These are phyloP conservation scores for Phaenicophaeus curvirostris DNA, from an alignment of 2,797 vertebrate genomes.

Conservation along the genomic window DNA sequence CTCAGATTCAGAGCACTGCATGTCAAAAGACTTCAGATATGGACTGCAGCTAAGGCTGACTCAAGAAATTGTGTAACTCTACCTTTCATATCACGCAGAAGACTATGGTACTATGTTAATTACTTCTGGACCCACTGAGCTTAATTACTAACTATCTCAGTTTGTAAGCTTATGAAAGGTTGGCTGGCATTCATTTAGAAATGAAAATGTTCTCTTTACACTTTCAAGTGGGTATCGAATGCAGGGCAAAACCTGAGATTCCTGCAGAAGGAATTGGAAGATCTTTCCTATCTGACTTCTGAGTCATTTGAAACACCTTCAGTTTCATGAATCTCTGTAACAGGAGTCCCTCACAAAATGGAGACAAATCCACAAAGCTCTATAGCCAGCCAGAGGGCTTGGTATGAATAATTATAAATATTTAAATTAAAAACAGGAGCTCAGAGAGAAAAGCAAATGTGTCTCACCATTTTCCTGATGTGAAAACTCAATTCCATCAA, in stretches of 20 bases:
- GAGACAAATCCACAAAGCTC: background rate
- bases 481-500: slow-evolving; percentile 89
- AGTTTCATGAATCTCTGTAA: background rate
- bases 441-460: background rate
- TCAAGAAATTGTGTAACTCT: background rate
- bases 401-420: background rate
- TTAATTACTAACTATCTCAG: background rate
- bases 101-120: background rate
- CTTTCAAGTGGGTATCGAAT: background rate
- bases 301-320: background rate
- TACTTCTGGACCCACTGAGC: background rate
- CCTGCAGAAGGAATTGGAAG: background rate
- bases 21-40: background rate
- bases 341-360: background rate
- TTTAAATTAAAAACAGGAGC: background rate
- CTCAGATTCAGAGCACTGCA: background rate
- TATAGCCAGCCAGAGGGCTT: background rate
- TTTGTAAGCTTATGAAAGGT: background rate
- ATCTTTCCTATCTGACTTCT: background rate
- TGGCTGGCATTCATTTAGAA: background rate
- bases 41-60: background rate
- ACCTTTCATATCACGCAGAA: background rate
- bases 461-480: slow-evolving; percentile 91
- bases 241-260: background rate
- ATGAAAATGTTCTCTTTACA: background rate